These are phyloP conservation scores for Timandra comae DNA, from an alignment of 2,888 invertebrate genomes.

Conservation along the genomic window DNA sequence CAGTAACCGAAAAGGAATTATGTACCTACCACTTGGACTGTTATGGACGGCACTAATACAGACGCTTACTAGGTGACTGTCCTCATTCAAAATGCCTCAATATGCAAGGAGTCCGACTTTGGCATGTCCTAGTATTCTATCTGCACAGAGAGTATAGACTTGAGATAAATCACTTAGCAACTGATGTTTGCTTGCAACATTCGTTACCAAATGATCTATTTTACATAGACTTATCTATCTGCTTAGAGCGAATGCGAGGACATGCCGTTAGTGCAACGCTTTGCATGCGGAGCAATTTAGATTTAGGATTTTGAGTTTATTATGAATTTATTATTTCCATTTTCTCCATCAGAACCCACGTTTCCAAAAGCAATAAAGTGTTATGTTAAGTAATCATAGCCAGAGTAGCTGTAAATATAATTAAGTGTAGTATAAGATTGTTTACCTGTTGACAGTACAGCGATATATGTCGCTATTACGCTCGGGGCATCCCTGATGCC, in stretches of 20 bases:
- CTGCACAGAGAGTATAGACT: too few species aligned
- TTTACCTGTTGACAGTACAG: background rate
- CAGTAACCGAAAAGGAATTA: background rate
- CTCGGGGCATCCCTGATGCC: background rate
- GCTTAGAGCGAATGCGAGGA: too few species aligned
- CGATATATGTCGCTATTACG: slow-evolving; percentile 1
- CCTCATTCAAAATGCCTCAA: slow-evolving; percentile 6
- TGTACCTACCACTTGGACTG: too few species aligned
- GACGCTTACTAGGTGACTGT: slow-evolving; percentile 3
- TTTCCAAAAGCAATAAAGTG: background rate
- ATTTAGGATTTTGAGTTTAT: background rate
- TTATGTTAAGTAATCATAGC: background rate
- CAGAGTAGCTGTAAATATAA: background rate
- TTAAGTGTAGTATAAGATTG: background rate
- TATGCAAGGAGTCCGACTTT: slow-evolving; percentile 8
- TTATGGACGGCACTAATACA: background rate
- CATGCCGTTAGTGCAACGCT: slow-evolving; percentile 11
- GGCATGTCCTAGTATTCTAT: too few species aligned
- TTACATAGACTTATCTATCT: too few species aligned
- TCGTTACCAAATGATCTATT: too few species aligned
- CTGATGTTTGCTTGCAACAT: too few species aligned
- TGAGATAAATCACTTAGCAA: too few species aligned
- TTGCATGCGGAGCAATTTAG: slow-evolving; percentile 8
- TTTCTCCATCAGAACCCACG: too few species aligned
- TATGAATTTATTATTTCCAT: background rate